Conservation (phyloP, 2,113 vertebrate species). For the Tamias sibiricus region DNA sequence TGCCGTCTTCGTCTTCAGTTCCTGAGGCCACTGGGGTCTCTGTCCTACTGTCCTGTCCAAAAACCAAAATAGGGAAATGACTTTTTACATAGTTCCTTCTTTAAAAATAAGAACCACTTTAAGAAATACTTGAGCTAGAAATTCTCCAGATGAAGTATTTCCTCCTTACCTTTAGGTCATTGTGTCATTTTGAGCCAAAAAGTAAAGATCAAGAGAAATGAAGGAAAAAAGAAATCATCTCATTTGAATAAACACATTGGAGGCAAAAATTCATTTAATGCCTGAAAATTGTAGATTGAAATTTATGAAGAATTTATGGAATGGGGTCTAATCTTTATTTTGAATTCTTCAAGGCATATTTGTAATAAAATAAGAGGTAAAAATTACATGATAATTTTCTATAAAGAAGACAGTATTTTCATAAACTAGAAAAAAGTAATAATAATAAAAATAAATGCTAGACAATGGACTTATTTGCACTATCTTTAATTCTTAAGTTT, state of each 20-base stretch:
- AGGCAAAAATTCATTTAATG: constrained; percentile 46
- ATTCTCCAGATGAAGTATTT: not conserved
- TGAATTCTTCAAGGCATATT: not conserved
- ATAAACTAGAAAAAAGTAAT: not conserved
- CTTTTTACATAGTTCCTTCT: not conserved
- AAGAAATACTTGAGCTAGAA: not conserved
- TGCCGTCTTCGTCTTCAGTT: constrained; percentile 94
- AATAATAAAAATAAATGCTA: not conserved
- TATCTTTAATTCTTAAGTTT: constrained; percentile 61
- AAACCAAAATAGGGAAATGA: not conserved
- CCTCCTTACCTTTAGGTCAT: not conserved
- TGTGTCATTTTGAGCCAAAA: not conserved
- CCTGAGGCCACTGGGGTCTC: not conserved
- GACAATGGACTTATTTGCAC: not conserved
- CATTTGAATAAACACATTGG: constrained; percentile 22
- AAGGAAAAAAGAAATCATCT: constrained; percentile 26
- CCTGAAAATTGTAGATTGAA: constrained; percentile 47
- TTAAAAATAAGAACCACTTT: constrained; percentile 11
- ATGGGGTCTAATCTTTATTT: constrained; percentile 13
- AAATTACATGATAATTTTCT: constrained; percentile 24
- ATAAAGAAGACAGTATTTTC: not conserved
- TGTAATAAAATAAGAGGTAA: not conserved
- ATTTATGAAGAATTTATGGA: constrained; percentile 10
- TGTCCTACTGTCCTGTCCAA: not conserved
- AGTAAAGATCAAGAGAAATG: constrained; percentile 14